phyloP scores from a whole-genome alignment of 1,140 invertebrate species.

The Drosophila mayri region DNA sequence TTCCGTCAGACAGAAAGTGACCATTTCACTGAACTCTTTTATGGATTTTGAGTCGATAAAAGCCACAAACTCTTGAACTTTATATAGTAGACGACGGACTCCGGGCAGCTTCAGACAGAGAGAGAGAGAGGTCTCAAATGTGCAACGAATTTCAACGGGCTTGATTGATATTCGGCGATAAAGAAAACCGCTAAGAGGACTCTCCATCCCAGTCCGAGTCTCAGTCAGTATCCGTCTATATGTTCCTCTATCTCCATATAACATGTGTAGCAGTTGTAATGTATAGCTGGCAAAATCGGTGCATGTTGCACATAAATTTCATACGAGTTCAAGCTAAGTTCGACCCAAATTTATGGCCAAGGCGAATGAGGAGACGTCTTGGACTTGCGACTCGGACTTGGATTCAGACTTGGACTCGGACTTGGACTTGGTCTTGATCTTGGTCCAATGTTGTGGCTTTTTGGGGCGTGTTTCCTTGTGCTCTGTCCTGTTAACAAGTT shows the following conservation, averaged over 20 bases:
- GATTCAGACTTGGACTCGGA: conserved; percentile 1
- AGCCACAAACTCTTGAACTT: conserved; percentile 79
- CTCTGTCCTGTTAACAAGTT: conserved; percentile 74
- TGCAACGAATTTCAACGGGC: conserved; percentile 54
- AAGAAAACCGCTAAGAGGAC: conserved; percentile 51
- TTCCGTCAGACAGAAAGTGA: conserved; percentile 7
- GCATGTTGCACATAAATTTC: conserved; percentile 77
- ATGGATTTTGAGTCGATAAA: conserved; percentile 53
- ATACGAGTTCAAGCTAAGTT: conserved; percentile 71
- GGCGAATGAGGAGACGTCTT: conserved; percentile 37
- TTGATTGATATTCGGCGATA: conserved; percentile 81
- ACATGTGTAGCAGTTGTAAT: conserved; percentile 72
- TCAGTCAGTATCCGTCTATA: conserved; percentile 21
- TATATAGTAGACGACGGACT: conserved; percentile 58
- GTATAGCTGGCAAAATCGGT: conserved; percentile 67
- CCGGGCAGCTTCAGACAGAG: too few species aligned
- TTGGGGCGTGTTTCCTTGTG: conserved; percentile 45
- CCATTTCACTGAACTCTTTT: conserved; percentile 18
- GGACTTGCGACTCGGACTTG: conserved; percentile 18
- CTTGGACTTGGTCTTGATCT: conserved; percentile 14
- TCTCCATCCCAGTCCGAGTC: neutral
- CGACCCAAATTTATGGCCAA: conserved; percentile 70
- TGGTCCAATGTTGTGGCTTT: conserved; percentile 16
- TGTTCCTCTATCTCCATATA: conserved; percentile 51
- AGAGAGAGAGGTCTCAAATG: conserved; percentile 20